Percentiles rank a stretch among this genome's conserved stretches.
Conservation (phyloP, 1,140 invertebrate species). For the Paramacrobiotus metropolitanus region DNA sequence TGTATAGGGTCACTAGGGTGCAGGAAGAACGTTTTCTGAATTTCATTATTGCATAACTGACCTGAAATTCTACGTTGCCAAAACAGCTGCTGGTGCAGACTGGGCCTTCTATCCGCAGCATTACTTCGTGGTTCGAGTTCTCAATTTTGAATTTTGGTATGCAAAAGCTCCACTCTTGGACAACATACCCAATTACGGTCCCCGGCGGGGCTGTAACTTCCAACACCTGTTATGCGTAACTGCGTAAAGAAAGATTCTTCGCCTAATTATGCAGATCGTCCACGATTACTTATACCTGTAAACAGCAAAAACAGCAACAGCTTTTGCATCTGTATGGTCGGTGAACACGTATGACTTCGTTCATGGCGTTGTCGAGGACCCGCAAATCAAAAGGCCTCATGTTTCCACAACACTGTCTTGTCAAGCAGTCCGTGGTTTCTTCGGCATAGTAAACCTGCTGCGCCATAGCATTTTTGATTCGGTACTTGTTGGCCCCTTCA, state of each 20-base stretch:
- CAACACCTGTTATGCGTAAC: conserved; percentile 17
- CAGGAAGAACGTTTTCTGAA: no score
- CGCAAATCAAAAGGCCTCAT: conserved; percentile 21
- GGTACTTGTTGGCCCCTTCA: conserved; percentile 19
- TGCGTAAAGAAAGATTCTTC: conserved; percentile 12
- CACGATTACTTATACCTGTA: conserved; percentile 20
- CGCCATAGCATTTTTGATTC: conserved; percentile 16
- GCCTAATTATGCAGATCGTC: conserved; percentile 14
- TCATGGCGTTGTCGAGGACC: conserved; percentile 18
- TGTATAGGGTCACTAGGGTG: no score
- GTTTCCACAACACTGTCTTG: conserved; percentile 19
- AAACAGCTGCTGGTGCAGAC: not conserved
- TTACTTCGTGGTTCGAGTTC: not conserved
- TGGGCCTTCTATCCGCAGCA: not conserved
- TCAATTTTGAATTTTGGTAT: not conserved
- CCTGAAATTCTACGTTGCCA: not conserved
- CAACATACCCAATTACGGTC: not conserved
- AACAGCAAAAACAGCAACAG: conserved; percentile 21
- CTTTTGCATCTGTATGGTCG: conserved; percentile 20
- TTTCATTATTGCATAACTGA: no score
- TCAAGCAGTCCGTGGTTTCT: conserved; percentile 22
- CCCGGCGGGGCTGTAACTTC: conserved; percentile 19
- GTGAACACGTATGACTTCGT: conserved; percentile 18
- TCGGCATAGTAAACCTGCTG: conserved; percentile 21
- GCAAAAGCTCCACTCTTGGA: not conserved